Evolutionary conservation across 1,140 invertebrate species (phyloP).

Genomic region (Sarcophaga bullata): DNA sequence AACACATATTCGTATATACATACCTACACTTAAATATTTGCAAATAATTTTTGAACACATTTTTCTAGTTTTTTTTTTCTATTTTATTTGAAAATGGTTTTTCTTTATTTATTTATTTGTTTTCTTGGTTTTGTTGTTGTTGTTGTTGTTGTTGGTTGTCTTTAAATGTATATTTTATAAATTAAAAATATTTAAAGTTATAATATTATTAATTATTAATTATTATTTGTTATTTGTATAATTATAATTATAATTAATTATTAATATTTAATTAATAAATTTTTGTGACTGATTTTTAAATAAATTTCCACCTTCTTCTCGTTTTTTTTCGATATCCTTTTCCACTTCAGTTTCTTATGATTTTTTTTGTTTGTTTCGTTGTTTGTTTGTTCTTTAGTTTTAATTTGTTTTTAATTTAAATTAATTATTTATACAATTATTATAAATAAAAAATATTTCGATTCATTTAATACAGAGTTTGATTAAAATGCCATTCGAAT

Average conservation of each 20-base stretch:
- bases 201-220: constrained; percentile 25
- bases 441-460: constrained; percentile 20
- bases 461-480: constrained; percentile 14
- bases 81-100: constrained; percentile 30
- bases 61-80: neutral
- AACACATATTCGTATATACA: no score
- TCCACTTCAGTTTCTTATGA: neutral
- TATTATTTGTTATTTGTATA: no score
- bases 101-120: constrained; percentile 32
- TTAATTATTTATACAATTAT: constrained; percentile 7
- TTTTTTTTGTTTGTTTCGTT: neutral
- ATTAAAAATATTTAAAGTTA: constrained; percentile 41
- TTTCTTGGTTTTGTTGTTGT: constrained; percentile 29
- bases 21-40: no score
- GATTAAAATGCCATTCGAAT: neutral
- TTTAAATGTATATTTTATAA: constrained; percentile 39
- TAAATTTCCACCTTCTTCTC: neutral
- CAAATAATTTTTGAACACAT: no score
- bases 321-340: constrained; percentile 7
- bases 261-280: neutral
- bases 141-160: constrained; percentile 35
- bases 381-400: neutral
- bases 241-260: constrained; percentile 32
- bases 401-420: neutral
- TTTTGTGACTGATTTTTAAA: constrained; percentile 27